A percentile compares a stretch with the other conserved stretches of the same genome.
These are phyloP conservation scores for Halcyon chelicuti DNA, from an alignment of 2,797 vertebrate genomes.

Conservation along the genomic window DNA sequence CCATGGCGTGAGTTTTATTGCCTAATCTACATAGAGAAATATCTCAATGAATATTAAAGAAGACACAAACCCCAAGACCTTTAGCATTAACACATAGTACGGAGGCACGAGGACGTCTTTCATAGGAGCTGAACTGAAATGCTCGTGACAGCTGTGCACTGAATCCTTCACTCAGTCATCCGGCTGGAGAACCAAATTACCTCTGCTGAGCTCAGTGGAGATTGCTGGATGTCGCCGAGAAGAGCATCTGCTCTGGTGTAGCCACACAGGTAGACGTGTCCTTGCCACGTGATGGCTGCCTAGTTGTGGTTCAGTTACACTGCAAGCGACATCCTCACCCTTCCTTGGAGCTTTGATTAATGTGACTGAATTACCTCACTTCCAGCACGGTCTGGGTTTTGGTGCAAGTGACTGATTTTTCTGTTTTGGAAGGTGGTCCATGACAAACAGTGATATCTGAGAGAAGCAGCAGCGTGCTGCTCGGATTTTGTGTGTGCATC, in stretches of 20 bases:
- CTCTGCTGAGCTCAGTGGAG: neutral
- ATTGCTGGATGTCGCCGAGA: neutral
- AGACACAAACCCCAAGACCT: neutral
- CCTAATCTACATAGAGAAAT: neutral
- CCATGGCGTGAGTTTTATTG: neutral
- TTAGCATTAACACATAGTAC: neutral
- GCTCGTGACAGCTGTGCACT: neutral
- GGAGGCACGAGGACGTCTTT: neutral
- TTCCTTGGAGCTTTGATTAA: neutral
- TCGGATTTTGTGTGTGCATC: neutral
- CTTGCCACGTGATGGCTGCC: neutral
- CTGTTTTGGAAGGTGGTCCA: neutral
- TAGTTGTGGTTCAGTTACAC: neutral
- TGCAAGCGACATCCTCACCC: neutral
- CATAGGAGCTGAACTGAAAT: neutral
- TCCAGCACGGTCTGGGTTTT: neutral
- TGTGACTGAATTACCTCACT: neutral
- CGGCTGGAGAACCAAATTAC: neutral
- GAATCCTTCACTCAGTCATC: neutral
- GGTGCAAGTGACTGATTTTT: neutral
- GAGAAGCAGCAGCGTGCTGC: constrained; percentile 20
- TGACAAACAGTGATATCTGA: neutral
- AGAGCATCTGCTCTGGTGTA: neutral
- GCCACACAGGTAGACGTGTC: neutral
- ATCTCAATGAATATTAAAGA: neutral